Evolutionary conservation across 2,888 invertebrate genomes (phyloP), one percentile per base, ranked within the genome.

Genomic region (Helobdella robusta): DNA sequence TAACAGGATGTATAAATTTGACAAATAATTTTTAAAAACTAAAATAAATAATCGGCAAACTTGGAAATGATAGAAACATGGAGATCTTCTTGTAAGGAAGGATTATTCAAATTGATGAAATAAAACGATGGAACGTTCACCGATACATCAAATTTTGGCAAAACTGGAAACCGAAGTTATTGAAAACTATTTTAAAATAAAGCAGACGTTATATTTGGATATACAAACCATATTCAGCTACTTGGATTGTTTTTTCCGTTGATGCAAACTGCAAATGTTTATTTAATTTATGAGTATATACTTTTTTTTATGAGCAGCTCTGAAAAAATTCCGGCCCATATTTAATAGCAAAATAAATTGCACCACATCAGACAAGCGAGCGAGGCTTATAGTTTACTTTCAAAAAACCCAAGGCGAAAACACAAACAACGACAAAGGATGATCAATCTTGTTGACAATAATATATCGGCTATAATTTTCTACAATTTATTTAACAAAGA

Each of bases 101-200:
- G 48, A 11, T 44, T 28, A 25, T 66, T 63, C 18, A 32, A 18
- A n/a, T 64, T 34, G 28, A 67, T 25, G 25, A 68, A 34, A 48
- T 34, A 66, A 46, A 52, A 68, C 11, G 52, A 32, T 0, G 89
- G 88, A 36, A 91, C 84, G 70, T 88, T 86, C 68, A 95, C 85
- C 35, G 85, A 84, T 67, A 95, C 89, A 75, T 92, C 86, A 79
- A 93, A 97, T 77, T 93, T 93, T 0, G 97, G 97, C 71, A 91
- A 81, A 65, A 95, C 88, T 78, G 71, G 18, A 75, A 72, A 20
- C 8, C 15, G 23, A 52, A 52, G 8, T 52, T 52, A 20, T n/a
- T n/a, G 15, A 8, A 52, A 20, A 20, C 52, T 8, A 8, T 8
- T n/a, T n/a, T n/a, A 52, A 8, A 20, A 23, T 52, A 8, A 52